Evolutionary conservation across 2,113 vertebrate species (phyloP), one percentile per base, ranked within the genome.

Genomic region (Hippocampus barbouri): DNA sequence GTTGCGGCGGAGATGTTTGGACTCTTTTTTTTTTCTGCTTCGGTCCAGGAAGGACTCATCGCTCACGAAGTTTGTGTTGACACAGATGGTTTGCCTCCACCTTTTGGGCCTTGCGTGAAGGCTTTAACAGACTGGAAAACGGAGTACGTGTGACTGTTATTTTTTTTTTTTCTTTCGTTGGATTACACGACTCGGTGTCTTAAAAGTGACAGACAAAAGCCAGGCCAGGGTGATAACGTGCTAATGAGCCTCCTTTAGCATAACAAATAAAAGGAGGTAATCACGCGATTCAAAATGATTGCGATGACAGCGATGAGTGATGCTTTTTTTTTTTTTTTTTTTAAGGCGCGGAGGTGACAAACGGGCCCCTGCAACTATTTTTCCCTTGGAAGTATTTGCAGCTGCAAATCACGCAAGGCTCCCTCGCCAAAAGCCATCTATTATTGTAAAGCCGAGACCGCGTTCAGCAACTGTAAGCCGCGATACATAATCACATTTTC

Each of bases 51-150:
- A 82, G 83, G 83, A 66, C 30, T 79, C 79, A 84, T 90, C 71
- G 65, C 69, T 88, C 86, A 89, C 73, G 62, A 68, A 73, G 81
- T 73, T 75, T 78, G 51, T 87, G 83, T 91, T 91, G 83, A 70
- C 81, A 90, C 90, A 91, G 88, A 91, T 91, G 90, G 85, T 89
- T 90, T 79, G 81, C 82, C 73, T 90, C 86, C 84, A 79, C 78
- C 72, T 73, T 61, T 61, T 15, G 77, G 77, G 77, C 64, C 76
- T 61, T 85, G 53, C 81, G 73, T 73, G 79, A 85, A 82, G 70
- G 80, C 45, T 73, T 73, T 81, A 76, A 82, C 56, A 59, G 27
- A 61, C 27, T 34, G 27, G 59, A 34, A 34, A 34, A 61, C 25
- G 59, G 76, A 74, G 73, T 72, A 69, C 66, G 75, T 73, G 76